phyloP scores from a whole-genome alignment of 2,797 vertebrate species.

The Phataginus tetradactyla region DNA sequence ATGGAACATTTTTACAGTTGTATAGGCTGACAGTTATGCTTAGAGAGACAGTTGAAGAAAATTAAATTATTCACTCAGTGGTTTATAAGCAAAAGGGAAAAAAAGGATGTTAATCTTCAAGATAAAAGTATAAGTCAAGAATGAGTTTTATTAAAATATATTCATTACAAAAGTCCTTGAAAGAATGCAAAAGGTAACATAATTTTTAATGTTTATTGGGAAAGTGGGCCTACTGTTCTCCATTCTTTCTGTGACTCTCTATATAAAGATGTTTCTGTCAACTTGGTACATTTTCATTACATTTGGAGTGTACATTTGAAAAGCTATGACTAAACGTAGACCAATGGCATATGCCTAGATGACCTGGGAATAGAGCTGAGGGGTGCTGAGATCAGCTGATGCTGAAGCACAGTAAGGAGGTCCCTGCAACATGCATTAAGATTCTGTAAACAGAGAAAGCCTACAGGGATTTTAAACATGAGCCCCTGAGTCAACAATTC shows the following conservation, averaged over 20 bases:
- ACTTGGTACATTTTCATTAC: slow-evolving; percentile 8
- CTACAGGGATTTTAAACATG: neutral
- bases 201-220: neutral
- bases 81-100: slow-evolving; percentile 36
- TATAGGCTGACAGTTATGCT: slow-evolving; percentile 43
- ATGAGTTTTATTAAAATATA: slow-evolving; percentile 17
- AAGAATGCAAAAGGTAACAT: neutral
- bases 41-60: slow-evolving; percentile 61
- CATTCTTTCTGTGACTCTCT: neutral
- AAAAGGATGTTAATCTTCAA: slow-evolving; percentile 1
- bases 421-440: neutral
- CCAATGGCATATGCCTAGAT: neutral
- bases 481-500: neutral
- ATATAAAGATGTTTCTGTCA: neutral
- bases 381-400: neutral
- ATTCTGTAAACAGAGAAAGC: neutral
- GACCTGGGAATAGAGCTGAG: neutral
- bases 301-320: neutral
- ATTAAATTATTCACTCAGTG: slow-evolving; percentile 41
- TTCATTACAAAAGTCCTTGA: slow-evolving; percentile 52
- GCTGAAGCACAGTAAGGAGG: neutral
- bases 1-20: slow-evolving; percentile 36
- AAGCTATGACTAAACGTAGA: slow-evolving; percentile 30
- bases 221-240: neutral
- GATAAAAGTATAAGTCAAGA: slow-evolving; percentile 3